A percentile compares a stretch with the other conserved stretches of the same genome.
phyloP scores from a whole-genome alignment of 1,140 invertebrate genomes.

The Drosophila varians region DNA sequence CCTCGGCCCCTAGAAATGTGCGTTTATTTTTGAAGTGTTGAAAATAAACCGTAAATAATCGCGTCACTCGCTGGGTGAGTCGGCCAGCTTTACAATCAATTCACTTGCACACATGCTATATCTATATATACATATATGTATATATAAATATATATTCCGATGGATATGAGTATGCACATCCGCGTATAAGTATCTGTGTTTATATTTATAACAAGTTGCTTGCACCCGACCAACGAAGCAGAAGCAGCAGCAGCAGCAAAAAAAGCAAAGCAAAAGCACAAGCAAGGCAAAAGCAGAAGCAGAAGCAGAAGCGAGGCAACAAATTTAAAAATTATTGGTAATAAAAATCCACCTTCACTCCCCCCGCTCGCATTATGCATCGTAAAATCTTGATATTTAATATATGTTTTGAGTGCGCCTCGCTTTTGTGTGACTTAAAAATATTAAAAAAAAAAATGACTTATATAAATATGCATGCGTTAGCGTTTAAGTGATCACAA shows the following conservation, averaged over 20 bases:
- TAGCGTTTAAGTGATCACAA: conserved; percentile 71
- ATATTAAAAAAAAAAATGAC: conserved; percentile 75
- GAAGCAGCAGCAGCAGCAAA: background rate
- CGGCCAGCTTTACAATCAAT: conserved; percentile 76
- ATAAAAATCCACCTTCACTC: conserved; percentile 74
- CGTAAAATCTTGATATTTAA: conserved; percentile 78
- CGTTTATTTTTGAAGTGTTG: conserved; percentile 80
- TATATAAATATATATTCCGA: conserved; percentile 21
- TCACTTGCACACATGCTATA: conserved; percentile 67
- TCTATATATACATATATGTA: conserved; percentile 13
- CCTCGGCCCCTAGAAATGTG: conserved; percentile 7
- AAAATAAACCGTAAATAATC: conserved; percentile 82
- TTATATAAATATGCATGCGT: conserved; percentile 79
- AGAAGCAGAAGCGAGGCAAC: conserved; percentile 51
- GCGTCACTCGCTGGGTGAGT: conserved; percentile 53
- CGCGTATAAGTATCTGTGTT: conserved; percentile 59
- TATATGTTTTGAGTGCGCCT: conserved; percentile 62
- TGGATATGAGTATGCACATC: conserved; percentile 27
- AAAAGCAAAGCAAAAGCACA: conserved; percentile 1
- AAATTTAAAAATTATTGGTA: conserved; percentile 81
- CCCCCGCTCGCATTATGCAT: conserved; percentile 56
- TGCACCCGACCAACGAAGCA: conserved; percentile 65
- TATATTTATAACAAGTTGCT: conserved; percentile 80
- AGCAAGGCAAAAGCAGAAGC: conserved; percentile 20
- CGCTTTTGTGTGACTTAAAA: conserved; percentile 54